These are phyloP conservation scores for Poecilia velifera DNA, from an alignment of 2,797 vertebrate species.

Conservation along the genomic window DNA sequence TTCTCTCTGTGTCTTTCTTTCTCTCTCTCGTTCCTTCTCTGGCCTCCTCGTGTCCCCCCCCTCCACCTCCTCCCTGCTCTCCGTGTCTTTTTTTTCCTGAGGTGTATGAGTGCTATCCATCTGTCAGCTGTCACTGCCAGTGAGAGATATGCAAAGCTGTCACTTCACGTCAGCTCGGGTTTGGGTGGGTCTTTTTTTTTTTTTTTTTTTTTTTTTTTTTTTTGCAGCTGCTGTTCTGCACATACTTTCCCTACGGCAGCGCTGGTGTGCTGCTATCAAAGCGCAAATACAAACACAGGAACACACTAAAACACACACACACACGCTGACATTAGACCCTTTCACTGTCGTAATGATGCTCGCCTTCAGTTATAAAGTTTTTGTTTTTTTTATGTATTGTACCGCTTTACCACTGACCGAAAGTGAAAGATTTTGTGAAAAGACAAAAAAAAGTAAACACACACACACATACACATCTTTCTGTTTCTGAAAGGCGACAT, in stretches of 20 bases:
- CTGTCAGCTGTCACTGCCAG: conserved; percentile 98
- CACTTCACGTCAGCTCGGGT: conserved; percentile 90
- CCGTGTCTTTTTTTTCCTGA: conserved; percentile 78
- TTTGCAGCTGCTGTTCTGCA: conserved; percentile 89
- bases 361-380: conserved; percentile 23
- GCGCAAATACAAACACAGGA: conserved; percentile 28
- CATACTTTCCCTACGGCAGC: conserved; percentile 87
- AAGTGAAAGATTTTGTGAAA: not conserved
- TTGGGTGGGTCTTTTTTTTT: conserved; percentile 84
- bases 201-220: conserved; percentile 63
- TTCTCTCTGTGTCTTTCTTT: conserved; percentile 66
- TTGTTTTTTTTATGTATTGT: not conserved
- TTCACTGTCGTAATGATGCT: conserved; percentile 13
- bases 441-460: not conserved
- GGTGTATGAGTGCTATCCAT: conserved; percentile 98
- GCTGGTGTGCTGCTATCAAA: conserved; percentile 71
- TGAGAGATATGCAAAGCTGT: conserved; percentile 95
- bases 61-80: conserved; percentile 20
- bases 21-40: conserved; percentile 42
- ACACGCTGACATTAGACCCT: not conserved
- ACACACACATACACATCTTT: not conserved
- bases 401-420: not conserved
- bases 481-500: not conserved
- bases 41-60: conserved; percentile 6
- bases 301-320: conserved; percentile 27